Evolutionary conservation across 2,888 invertebrate genomes (phyloP), one percentile per base, ranked within the genome.

Genomic region (Neria commutata): DNA sequence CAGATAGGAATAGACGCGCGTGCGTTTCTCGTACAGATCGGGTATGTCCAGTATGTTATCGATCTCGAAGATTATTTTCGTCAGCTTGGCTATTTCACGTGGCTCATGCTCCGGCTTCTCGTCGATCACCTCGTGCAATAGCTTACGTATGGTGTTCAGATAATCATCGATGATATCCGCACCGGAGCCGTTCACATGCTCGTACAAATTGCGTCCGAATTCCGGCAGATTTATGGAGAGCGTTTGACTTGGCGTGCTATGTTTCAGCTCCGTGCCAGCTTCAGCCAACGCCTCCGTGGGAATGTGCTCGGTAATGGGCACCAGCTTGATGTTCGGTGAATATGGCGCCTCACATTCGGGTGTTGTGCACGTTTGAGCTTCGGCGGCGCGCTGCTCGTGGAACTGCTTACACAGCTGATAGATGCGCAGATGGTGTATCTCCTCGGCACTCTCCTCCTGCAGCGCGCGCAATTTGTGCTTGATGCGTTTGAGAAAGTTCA

Each of bases 131-230:
- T 77, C 75, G 47, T 68, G 66, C 33, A 78, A 48, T 0, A 78
- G 57, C 11, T 69, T 71, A 0, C 69, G 68, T 8, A 78, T 50
- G 0, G 74, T 69, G 0, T 58, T 59, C 45, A 77, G 61, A 61
- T 77, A 77, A 48, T 78, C 75, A 55, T 77, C 69, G 21, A 77
- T 76, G 10, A 77, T 70, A 52, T 75, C 71, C 3, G 74, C 65
- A 1, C 77, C 77, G 0, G 68, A 57, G 0, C 51, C 23, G 26
- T 77, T 77, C 0, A 76, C 71, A 8, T 68, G 67, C 5, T 65
- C 66, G 45, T 77, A 77, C 11, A 77, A 50, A 11, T 67, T 46
- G 1, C 62, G 54, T 1, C 75, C 77, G 40, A 77, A 77, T 23
- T 70, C 61, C 5, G 48, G 54, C 0, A 75, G 53, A 21, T 71